Evolutionary conservation across 2,888 invertebrate species (phyloP).

Genomic region (Tupiocoris notatus): DNA sequence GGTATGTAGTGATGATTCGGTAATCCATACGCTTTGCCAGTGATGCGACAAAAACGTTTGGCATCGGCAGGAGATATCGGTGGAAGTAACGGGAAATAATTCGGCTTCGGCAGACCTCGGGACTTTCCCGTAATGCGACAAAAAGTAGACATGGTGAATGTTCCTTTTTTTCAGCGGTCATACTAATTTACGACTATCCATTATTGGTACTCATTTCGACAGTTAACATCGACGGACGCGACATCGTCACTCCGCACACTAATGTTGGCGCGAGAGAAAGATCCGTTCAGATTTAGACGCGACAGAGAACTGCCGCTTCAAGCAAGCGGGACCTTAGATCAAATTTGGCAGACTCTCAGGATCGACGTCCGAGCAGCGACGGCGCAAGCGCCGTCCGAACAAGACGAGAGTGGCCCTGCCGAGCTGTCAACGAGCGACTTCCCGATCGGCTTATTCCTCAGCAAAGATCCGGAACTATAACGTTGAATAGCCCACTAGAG

Average conservation of each 20-base stretch:
- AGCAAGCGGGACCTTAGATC: slow-evolving; percentile 19
- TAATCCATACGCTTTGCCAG: slow-evolving; percentile 72
- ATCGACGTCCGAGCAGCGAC: background rate
- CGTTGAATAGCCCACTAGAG: too few species aligned
- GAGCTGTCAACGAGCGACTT: background rate
- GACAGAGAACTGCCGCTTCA: slow-evolving; percentile 4
- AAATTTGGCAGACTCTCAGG: slow-evolving; percentile 31
- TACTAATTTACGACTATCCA: background rate
- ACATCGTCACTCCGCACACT: background rate
- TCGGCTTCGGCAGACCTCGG: slow-evolving; percentile 75
- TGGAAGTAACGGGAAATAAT: slow-evolving; percentile 76
- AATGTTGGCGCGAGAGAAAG: background rate
- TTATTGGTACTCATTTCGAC: background rate
- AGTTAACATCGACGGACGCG: background rate
- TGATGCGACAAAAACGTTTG: slow-evolving; percentile 73
- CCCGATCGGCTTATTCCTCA: too few species aligned
- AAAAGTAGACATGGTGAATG: slow-evolving; percentile 56
- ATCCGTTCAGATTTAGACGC: background rate
- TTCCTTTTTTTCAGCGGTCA: background rate
- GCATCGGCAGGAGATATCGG: slow-evolving; percentile 82
- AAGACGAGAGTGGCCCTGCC: background rate
- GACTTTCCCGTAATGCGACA: slow-evolving; percentile 80
- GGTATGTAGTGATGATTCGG: slow-evolving; percentile 78
- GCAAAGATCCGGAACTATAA: too few species aligned
- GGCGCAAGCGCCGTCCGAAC: slow-evolving; percentile 25